Conservation (phyloP, 2,113 vertebrate species). For the Panthera uncia region DNA sequence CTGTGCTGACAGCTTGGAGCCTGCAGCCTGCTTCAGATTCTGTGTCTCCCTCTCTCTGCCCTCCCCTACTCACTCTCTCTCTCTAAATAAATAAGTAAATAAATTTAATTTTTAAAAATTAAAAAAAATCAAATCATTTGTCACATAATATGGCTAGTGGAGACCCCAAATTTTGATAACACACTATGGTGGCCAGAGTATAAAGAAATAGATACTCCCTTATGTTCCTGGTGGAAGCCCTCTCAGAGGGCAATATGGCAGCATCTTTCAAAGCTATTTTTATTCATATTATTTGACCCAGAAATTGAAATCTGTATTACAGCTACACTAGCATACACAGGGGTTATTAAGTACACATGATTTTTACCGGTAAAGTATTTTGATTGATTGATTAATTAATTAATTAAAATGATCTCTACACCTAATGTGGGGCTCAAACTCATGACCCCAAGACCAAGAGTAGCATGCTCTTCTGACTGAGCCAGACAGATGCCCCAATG, state of each 20-base stretch:
- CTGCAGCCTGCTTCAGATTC: not conserved
- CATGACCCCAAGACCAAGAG: not conserved
- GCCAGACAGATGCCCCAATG: not conserved
- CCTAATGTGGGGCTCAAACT: not conserved
- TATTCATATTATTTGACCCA: not conserved
- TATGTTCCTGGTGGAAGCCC: not conserved
- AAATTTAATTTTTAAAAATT: too few species aligned
- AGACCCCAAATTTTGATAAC: not conserved
- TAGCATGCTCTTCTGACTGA: not conserved
- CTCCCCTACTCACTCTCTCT: too few species aligned
- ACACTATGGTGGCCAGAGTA: not conserved
- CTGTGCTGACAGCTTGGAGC: not conserved
- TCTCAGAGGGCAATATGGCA: not conserved
- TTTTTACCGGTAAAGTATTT: conserved; percentile 17
- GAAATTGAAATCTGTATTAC: not conserved
- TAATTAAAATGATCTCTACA: not conserved
- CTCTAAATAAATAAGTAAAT: too few species aligned
- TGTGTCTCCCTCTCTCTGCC: not conserved
- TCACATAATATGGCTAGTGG: not conserved
- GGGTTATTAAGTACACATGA: not conserved
- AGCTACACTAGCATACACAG: conserved; percentile 16
- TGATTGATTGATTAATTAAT: not conserved
- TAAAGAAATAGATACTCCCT: not conserved
- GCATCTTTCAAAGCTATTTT: not conserved
- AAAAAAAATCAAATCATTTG: not conserved